Percentiles rank a stretch among this genome's conserved stretches.
phyloP scores from a whole-genome alignment of 2,113 vertebrate species.

The Neomonachus schauinslandi region DNA sequence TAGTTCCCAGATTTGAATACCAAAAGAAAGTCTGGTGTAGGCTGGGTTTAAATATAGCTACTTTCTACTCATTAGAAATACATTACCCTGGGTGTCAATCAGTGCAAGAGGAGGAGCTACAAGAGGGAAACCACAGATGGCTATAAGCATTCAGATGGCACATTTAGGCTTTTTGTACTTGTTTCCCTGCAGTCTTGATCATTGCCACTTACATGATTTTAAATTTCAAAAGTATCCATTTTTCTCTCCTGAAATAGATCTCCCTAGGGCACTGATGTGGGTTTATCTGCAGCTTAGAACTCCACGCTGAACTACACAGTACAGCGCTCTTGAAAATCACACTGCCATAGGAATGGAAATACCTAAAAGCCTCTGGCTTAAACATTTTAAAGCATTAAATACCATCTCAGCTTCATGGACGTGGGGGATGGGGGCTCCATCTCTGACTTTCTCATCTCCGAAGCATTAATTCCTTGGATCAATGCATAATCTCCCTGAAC shows the following conservation, averaged over 20 bases:
- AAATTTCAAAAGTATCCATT: background rate
- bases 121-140: background rate
- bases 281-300: background rate
- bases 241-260: background rate
- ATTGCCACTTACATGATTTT: background rate
- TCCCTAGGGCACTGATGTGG: background rate
- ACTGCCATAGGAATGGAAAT: background rate
- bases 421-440: background rate
- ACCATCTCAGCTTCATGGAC: background rate
- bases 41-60: conserved; percentile 26
- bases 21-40: background rate
- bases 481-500: background rate
- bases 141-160: background rate
- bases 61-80: background rate
- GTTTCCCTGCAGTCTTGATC: background rate
- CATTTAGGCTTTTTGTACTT: background rate
- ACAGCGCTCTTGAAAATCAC: background rate
- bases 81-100: background rate
- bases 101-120: background rate
- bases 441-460: background rate
- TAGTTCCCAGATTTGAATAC: conserved; percentile 21
- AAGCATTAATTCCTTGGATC: background rate
- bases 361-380: background rate
- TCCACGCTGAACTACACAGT: background rate
- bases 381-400: background rate